A percentile compares a stretch with the other conserved stretches of the same genome.
Evolutionary conservation across 2,888 invertebrate genomes (phyloP).

Genomic region (Theretra japonica): DNA sequence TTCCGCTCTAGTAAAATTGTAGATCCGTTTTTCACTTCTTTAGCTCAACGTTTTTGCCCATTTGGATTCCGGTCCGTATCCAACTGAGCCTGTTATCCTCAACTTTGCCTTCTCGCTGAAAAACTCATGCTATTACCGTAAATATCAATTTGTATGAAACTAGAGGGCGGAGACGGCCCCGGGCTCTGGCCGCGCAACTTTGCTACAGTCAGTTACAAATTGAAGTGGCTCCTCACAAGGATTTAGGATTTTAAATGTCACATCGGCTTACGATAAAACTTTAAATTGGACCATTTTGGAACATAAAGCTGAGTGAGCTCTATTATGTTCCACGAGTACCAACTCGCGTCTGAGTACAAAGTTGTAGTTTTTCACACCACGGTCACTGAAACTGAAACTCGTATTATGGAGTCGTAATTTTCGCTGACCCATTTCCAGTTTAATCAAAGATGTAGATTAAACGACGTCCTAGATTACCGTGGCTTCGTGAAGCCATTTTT

Average conservation of each 20-base stretch:
- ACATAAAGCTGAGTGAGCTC: constrained; percentile 47
- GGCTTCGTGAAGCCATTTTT: not conserved
- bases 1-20: constrained; percentile 65
- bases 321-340: constrained; percentile 34
- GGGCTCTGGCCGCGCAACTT: constrained; percentile 59
- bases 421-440: constrained; percentile 16
- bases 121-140: constrained; percentile 83
- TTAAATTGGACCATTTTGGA: constrained; percentile 58
- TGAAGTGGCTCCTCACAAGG: constrained; percentile 70
- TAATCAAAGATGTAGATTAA: constrained; percentile 19
- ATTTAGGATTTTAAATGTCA: constrained; percentile 69
- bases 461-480: constrained; percentile 4
- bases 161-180: constrained; percentile 72
- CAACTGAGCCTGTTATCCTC: constrained; percentile 78
- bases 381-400: constrained; percentile 37
- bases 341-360: constrained; percentile 35
- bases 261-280: constrained; percentile 57
- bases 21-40: constrained; percentile 74
- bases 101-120: constrained; percentile 77
- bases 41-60: constrained; percentile 72
- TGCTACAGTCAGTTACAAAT: constrained; percentile 74
- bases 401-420: constrained; percentile 5
- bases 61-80: constrained; percentile 74
- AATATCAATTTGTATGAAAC: constrained; percentile 85
- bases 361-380: constrained; percentile 39